Evolutionary conservation across 2,113 vertebrate genomes (phyloP).

Genomic region (Amblyornis subalaris): DNA sequence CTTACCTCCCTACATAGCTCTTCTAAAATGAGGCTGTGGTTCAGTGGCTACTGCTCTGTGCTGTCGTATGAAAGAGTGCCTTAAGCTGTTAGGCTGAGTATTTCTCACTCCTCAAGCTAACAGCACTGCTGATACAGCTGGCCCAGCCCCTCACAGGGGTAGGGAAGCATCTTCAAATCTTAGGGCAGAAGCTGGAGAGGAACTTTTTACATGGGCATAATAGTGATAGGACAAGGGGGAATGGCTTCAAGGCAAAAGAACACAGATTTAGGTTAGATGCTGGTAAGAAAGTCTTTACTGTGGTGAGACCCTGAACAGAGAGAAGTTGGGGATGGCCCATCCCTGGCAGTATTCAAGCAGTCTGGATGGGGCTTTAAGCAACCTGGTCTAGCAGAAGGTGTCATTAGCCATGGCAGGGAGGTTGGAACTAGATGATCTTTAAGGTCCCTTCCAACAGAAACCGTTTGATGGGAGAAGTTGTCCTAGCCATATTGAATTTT

Average conservation of each 20-base stretch:
- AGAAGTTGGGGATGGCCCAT: not conserved
- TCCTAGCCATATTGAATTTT: not conserved
- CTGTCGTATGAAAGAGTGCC: not conserved
- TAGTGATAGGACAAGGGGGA: not conserved
- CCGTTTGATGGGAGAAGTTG: not conserved
- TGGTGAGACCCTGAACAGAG: not conserved
- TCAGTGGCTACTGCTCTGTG: not conserved
- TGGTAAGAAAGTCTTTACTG: not conserved
- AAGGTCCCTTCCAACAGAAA: not conserved
- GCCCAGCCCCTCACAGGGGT: accelerated
- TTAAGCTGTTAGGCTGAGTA: not conserved
- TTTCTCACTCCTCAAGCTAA: not conserved
- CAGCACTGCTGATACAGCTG: not conserved
- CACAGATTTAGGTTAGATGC: not conserved
- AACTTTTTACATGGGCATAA: too few relatives aligned
- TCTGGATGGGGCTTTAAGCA: not conserved
- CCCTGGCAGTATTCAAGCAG: not conserved
- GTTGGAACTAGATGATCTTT: not conserved
- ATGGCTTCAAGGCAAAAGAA: not conserved
- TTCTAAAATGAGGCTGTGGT: not conserved
- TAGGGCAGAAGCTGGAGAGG: not conserved
- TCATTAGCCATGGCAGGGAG: not conserved
- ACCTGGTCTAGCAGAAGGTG: not conserved
- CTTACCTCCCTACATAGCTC: not conserved
- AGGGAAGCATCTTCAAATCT: not conserved